These are phyloP conservation scores for Holothuria leucospilota DNA, from an alignment of 53 echinoderm and acorn worm genomes.

Conservation along the genomic window DNA sequence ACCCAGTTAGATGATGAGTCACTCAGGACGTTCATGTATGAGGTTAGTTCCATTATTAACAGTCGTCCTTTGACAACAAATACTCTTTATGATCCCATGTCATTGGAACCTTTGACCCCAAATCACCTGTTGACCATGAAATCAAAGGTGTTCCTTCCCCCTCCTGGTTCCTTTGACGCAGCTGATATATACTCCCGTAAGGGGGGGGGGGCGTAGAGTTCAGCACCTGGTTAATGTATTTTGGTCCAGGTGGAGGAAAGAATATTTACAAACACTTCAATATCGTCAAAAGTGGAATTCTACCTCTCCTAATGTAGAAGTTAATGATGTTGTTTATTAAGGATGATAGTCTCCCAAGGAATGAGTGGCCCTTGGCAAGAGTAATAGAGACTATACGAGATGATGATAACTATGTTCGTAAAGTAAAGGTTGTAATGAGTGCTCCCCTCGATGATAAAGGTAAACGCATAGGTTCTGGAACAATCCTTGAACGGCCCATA, in stretches of 20 bases:
- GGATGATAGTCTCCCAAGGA: too few species aligned
- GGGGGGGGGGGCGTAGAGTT: slow-evolving; percentile 11
- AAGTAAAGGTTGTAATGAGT: neutral
- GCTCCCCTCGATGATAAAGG: slow-evolving; percentile 1
- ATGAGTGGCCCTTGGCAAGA: too few species aligned
- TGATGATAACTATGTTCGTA: slow-evolving; percentile 15
- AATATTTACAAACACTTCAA: too few species aligned
- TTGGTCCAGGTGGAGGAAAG: slow-evolving; percentile 36
- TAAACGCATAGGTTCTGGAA: neutral
- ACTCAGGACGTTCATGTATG: too few species aligned
- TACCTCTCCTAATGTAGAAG: slow-evolving; percentile 20
- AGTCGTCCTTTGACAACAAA: slow-evolving; percentile 52
- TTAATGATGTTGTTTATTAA: slow-evolving; percentile 38
- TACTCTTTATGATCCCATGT: slow-evolving; percentile 20
- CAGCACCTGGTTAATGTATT: too few species aligned
- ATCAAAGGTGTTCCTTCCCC: slow-evolving; percentile 4
- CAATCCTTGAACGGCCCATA: slow-evolving; percentile 13
- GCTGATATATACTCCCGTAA: neutral
- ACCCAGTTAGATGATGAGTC: slow-evolving; percentile 63
- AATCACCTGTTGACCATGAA: too few species aligned
- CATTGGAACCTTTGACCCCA: neutral
- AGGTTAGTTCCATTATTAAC: slow-evolving; percentile 54
- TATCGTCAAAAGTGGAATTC: too few species aligned
- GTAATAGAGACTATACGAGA: too few species aligned
- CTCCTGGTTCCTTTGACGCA: slow-evolving; percentile 1